Percentiles rank a stretch among this genome's conserved stretches.
Conservation (phyloP, 2,888 invertebrate genomes). For the Meganola albula region DNA sequence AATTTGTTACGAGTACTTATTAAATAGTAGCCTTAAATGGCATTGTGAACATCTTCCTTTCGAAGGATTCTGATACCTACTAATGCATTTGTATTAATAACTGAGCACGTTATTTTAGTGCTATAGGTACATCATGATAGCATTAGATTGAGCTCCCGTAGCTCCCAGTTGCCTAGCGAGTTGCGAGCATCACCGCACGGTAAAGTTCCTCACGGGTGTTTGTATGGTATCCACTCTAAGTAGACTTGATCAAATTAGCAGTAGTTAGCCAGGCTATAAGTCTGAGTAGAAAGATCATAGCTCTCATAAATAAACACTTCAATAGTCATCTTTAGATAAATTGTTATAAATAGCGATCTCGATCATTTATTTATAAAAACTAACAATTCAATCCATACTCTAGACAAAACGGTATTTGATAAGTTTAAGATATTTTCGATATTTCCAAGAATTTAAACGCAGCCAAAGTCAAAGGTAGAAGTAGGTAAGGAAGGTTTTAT, state of each 20-base stretch:
- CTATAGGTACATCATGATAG: slow-evolving; percentile 58
- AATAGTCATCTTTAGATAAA: too few species aligned
- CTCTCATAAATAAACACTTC: slow-evolving; percentile 21
- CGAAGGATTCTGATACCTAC: slow-evolving; percentile 26
- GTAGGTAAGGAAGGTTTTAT: too few species aligned
- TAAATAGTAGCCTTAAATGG: slow-evolving; percentile 31
- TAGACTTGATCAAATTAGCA: slow-evolving; percentile 40
- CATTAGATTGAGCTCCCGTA: slow-evolving; percentile 65
- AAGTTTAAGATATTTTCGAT: too few species aligned
- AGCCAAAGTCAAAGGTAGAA: too few species aligned
- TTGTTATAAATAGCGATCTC: too few species aligned
- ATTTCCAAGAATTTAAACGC: too few species aligned
- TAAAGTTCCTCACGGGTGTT: slow-evolving; percentile 57
- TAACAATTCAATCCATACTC: too few species aligned
- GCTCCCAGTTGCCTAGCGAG: slow-evolving; percentile 61
- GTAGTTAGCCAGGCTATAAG: slow-evolving; percentile 42
- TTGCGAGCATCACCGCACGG: slow-evolving; percentile 69
- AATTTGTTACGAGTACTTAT: slow-evolving; percentile 29
- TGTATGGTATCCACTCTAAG: slow-evolving; percentile 34
- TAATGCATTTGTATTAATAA: slow-evolving; percentile 49
- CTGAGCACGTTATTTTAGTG: slow-evolving; percentile 64
- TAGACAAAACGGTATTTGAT: too few species aligned
- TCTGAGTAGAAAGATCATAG: slow-evolving; percentile 39
- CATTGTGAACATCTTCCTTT: too few species aligned
- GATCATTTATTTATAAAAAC: too few species aligned